Evolutionary conservation across 2,888 invertebrate species (phyloP).

Genomic region (Ormyrus labotus): DNA sequence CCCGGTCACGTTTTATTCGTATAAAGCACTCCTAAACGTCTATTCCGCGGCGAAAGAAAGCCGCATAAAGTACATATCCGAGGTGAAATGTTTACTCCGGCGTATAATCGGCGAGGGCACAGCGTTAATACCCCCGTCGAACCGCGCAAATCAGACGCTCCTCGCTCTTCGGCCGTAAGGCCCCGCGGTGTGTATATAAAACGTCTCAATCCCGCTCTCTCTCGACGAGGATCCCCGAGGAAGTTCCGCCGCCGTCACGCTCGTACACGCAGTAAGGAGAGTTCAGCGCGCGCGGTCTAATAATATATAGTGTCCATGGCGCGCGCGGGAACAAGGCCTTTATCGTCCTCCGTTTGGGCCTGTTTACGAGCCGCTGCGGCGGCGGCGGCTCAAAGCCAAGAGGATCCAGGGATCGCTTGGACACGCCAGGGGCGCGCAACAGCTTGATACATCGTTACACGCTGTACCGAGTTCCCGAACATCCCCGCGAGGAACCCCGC

Average conservation of each 20-base stretch:
- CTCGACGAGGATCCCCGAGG: conserved; percentile 30
- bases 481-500: conserved; percentile 51
- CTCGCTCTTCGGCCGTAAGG: neutral
- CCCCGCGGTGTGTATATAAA: conserved; percentile 46
- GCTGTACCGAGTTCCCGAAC: conserved; percentile 65
- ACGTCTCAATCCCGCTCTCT: conserved; percentile 60
- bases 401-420: conserved; percentile 70
- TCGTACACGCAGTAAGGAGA: conserved; percentile 61
- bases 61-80: conserved; percentile 31
- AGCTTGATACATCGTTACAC: conserved; percentile 76
- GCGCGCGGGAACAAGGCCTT: conserved; percentile 67
- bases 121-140: conserved; percentile 50
- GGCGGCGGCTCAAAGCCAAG: conserved; percentile 70
- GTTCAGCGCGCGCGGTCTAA: conserved; percentile 60
- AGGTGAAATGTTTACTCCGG: conserved; percentile 56
- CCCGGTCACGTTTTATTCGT: conserved; percentile 53
- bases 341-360: conserved; percentile 73
- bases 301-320: conserved; percentile 74
- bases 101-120: conserved; percentile 46
- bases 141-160: conserved; percentile 55
- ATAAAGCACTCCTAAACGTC: conserved; percentile 42
- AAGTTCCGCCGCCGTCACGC: conserved; percentile 52
- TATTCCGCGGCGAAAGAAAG: neutral
- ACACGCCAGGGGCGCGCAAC: conserved; percentile 76
- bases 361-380: conserved; percentile 62